Conservation (phyloP, 2,797 vertebrate species). For the Pangasius krempfi region DNA sequence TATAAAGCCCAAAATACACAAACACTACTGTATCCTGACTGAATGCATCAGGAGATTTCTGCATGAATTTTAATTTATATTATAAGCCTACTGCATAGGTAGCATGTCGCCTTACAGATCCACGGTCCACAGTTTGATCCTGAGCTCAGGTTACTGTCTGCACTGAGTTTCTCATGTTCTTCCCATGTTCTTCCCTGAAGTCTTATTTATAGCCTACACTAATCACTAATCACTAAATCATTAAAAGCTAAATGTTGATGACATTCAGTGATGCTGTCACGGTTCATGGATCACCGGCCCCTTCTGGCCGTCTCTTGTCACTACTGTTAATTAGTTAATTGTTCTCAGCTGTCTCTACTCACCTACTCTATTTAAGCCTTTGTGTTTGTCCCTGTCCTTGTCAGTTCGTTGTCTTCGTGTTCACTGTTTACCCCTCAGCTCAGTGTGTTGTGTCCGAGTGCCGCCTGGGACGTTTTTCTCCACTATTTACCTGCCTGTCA, state of each 20-base stretch:
- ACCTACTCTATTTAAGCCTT: too few species aligned
- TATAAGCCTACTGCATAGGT: not conserved
- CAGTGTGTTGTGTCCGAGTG: too few species aligned
- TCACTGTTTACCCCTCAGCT: too few species aligned
- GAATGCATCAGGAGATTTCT: not conserved
- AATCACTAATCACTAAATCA: not conserved
- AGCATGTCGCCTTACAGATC: not conserved
- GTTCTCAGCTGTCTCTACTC: too few species aligned
- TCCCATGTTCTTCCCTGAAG: too few species aligned
- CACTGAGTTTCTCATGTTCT: not conserved
- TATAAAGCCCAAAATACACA: not conserved
- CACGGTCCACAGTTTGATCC: not conserved
- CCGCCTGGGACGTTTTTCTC: too few species aligned
- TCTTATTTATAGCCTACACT: not conserved
- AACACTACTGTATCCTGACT: not conserved
- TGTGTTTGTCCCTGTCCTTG: too few species aligned
- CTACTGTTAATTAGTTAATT: too few species aligned
- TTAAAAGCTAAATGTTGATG: not conserved
- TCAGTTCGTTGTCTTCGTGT: too few species aligned
- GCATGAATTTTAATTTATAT: not conserved
- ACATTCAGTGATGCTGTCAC: not conserved
- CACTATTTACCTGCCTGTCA: too few species aligned
- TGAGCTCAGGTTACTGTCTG: not conserved
- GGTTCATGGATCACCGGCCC: too few species aligned
- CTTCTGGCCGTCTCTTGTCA: too few species aligned